Evolutionary conservation across 2,888 invertebrate genomes (phyloP), one percentile per base, ranked within the genome.

Genomic region (Synergus umbraculus): DNA sequence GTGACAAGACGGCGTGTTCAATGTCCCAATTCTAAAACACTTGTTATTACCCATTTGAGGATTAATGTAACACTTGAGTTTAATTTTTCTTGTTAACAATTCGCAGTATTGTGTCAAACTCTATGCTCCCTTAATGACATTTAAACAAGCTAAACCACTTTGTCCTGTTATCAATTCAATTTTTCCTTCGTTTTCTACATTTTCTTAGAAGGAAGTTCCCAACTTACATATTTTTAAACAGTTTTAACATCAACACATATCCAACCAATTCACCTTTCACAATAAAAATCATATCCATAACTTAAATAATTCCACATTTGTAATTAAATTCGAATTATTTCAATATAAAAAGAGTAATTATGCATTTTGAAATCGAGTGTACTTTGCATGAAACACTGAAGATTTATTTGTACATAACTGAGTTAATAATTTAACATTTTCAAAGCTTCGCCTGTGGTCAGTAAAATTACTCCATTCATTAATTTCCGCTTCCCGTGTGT

Each of bases 391-490:
- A 60, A 22, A 60, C 60, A 60, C 10, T 22, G 10, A 12, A 60
- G 60, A 4, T 60, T 4, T 4, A 60, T 60, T 60, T 18, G 60
- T 18, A 60, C 22, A 60, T 22, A 22, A 60, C 12, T 22, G 22
- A 22, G 22, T 4, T 60, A 22, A 60, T 22, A n/a, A 37, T 49
- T 54, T 4, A 73, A 41, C 41, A n/a, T 58, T 41, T 73, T 37
- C 37, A 37, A 12, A 54, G n/a, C 37, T 41, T 29, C 29, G 5
- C 5, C 13, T 18, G 13, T 29, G 5, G 63, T 29, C n/a, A 49
- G 8, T 54, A 73, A 73, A 73, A 54, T 73, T 29, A 73, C 9
- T 49, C 18, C n/a, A 58, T n/a, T 58, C 37, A 73, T 54, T 58
- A 41, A 58, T 73, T 73, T 41, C 58, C 37, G 12, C 49, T 73